phyloP scores from a whole-genome alignment of 2,888 invertebrate genomes.

The Macaria notata region DNA sequence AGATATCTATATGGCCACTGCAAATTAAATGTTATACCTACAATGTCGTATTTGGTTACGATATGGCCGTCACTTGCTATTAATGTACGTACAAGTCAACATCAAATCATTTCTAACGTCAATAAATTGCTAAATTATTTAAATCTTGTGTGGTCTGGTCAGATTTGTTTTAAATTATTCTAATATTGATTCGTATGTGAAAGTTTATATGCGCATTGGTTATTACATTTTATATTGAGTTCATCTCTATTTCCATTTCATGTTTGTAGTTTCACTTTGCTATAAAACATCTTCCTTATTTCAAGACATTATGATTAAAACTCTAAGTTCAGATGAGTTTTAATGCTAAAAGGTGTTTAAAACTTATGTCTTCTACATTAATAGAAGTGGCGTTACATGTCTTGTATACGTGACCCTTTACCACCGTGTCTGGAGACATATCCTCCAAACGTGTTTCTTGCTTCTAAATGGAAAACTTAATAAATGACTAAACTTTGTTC shows the following conservation, averaged over 20 bases:
- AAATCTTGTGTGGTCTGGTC: slow-evolving; percentile 55
- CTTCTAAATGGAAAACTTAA: slow-evolving; percentile 59
- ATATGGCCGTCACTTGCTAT: slow-evolving; percentile 43
- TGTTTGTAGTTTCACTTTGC: slow-evolving; percentile 3
- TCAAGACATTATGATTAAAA: background rate
- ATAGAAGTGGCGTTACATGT: slow-evolving; percentile 41
- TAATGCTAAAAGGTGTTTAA: slow-evolving; percentile 21
- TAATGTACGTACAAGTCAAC: slow-evolving; percentile 47
- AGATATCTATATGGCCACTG: slow-evolving; percentile 49
- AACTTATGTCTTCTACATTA: slow-evolving; percentile 23
- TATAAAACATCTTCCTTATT: too few relatives aligned
- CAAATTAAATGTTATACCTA: slow-evolving; percentile 52
- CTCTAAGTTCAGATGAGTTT: slow-evolving; percentile 17
- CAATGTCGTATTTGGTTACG: slow-evolving; percentile 48
- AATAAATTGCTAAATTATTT: slow-evolving; percentile 68
- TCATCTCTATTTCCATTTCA: slow-evolving; percentile 29
- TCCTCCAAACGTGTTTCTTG: slow-evolving; percentile 41
- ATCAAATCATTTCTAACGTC: slow-evolving; percentile 57
- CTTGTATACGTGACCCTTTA: slow-evolving; percentile 44
- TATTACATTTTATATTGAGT: slow-evolving; percentile 28
- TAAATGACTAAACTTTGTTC: slow-evolving; percentile 60
- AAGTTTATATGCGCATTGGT: slow-evolving; percentile 35
- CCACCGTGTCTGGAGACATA: slow-evolving; percentile 49
- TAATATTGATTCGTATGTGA: slow-evolving; percentile 30
- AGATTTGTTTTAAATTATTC: slow-evolving; percentile 38